Conservation (phyloP, 2,888 invertebrate species). For the Spilosoma lubricipeda region DNA sequence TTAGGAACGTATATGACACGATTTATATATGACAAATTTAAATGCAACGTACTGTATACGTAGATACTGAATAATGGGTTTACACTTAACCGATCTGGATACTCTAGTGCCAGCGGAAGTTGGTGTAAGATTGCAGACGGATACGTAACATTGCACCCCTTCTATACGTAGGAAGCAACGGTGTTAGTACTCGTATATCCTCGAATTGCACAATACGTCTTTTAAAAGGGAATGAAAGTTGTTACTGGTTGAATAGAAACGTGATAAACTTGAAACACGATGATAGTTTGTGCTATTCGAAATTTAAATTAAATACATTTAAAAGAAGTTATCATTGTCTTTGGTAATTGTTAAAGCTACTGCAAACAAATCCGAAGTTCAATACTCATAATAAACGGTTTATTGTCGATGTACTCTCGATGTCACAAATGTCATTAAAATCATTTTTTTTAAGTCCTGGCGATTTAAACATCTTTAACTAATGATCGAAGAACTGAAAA, state of each 20-base stretch:
- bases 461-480: too few species aligned
- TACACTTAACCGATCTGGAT: slow-evolving; percentile 25
- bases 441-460: too few species aligned
- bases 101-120: slow-evolving; percentile 67
- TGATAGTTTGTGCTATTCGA: not conserved
- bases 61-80: slow-evolving; percentile 27
- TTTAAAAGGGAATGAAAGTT: slow-evolving; percentile 37
- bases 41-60: slow-evolving; percentile 12
- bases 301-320: not conserved
- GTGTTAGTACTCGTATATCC: slow-evolving; percentile 45
- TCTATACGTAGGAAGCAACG: slow-evolving; percentile 49
- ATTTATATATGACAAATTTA: not conserved
- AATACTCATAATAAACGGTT: too few species aligned
- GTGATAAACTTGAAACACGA: not conserved
- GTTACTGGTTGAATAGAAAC: not conserved
- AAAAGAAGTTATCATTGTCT: not conserved
- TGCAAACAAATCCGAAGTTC: too few species aligned
- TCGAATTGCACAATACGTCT: slow-evolving; percentile 58
- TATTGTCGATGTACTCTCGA: too few species aligned
- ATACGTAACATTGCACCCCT: slow-evolving; percentile 69
- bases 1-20: too few species aligned
- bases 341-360: too few species aligned
- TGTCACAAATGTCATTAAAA: too few species aligned
- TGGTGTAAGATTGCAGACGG: slow-evolving; percentile 80
- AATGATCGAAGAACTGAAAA: too few species aligned